Percentiles rank a stretch among this genome's conserved stretches.
phyloP scores from a whole-genome alignment of 1,140 invertebrate species.

The Tetraneura akinire region DNA sequence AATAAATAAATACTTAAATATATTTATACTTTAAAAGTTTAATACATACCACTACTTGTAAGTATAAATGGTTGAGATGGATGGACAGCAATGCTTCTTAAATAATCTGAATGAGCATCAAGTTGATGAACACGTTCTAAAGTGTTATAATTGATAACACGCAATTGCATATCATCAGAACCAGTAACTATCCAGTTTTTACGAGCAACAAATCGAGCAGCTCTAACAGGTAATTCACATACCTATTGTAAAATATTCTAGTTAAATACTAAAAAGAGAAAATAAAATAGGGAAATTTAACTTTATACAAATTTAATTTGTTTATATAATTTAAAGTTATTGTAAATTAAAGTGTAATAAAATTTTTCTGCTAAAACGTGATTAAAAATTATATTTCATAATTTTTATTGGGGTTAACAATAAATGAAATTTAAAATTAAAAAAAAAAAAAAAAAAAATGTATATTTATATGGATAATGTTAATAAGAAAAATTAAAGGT shows the following conservation, averaged over 20 bases:
- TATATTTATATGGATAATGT: too few species aligned
- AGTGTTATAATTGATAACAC: constrained; percentile 99
- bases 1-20: too few species aligned
- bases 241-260: constrained; percentile 63
- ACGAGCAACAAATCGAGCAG: constrained; percentile 92
- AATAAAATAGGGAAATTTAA: not conserved
- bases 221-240: constrained; percentile 93
- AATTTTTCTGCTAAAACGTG: too few species aligned
- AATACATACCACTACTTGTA: constrained; percentile 86
- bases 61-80: constrained; percentile 96
- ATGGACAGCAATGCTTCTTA: constrained; percentile 94
- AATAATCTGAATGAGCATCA: constrained; percentile 98
- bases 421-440: too few species aligned
- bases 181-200: constrained; percentile 99
- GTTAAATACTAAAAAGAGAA: not conserved
- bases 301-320: too few species aligned
- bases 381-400: too few species aligned
- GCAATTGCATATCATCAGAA: constrained; percentile 93
- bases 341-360: too few species aligned
- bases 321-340: too few species aligned
- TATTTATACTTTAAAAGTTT: not conserved
- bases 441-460: too few species aligned
- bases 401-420: too few species aligned
- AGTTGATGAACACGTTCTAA: constrained; percentile 92
- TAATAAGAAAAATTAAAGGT: too few species aligned